phyloP scores from a whole-genome alignment of 2,113 vertebrate genomes.

The Scolopax mira region DNA sequence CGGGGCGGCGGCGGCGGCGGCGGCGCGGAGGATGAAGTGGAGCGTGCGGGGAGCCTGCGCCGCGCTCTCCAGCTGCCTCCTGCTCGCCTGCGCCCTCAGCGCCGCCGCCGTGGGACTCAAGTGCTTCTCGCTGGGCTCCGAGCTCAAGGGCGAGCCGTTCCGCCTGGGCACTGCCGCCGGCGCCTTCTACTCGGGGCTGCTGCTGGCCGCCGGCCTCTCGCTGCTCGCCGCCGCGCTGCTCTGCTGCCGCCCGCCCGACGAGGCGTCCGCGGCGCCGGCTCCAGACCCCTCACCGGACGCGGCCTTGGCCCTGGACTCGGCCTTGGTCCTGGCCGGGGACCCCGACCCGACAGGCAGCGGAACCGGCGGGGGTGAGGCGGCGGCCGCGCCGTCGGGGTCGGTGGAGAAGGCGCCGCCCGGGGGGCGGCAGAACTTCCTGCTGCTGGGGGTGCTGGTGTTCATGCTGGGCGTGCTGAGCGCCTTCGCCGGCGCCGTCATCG shows the following conservation, averaged over 20 bases:
- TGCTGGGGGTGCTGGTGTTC: conserved; percentile 89
- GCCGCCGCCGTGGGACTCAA: conserved; percentile 90
- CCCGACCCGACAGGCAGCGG: not conserved
- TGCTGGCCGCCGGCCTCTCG: conserved; percentile 85
- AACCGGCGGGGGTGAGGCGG: not conserved
- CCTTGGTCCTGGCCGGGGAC: not conserved
- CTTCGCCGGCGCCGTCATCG: conserved; percentile 93
- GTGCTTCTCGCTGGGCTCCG: conserved; percentile 89
- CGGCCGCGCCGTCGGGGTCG: not conserved
- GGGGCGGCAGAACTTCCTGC: conserved; percentile 87
- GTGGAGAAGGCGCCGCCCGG: conserved; percentile 69
- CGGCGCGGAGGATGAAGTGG: conserved; percentile 95
- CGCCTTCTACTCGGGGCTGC: conserved; percentile 91
- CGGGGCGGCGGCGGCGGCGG: conserved; percentile 75
- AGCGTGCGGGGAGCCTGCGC: conserved; percentile 93
- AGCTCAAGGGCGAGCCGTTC: conserved; percentile 89
- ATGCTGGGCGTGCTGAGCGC: conserved; percentile 91
- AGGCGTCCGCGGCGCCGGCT: conserved; percentile 11
- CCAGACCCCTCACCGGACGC: not conserved
- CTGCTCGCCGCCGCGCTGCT: conserved; percentile 86
- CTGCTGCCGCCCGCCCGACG: conserved; percentile 77
- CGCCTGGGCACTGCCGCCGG: conserved; percentile 86
- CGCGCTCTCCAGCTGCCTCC: conserved; percentile 89
- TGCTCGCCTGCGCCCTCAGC: conserved; percentile 91
- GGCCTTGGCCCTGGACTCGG: not conserved